Percentiles rank a stretch among this genome's conserved stretches.
Evolutionary conservation across 1,140 invertebrate species (phyloP).

Genomic region (Drosophila ficusphila): DNA sequence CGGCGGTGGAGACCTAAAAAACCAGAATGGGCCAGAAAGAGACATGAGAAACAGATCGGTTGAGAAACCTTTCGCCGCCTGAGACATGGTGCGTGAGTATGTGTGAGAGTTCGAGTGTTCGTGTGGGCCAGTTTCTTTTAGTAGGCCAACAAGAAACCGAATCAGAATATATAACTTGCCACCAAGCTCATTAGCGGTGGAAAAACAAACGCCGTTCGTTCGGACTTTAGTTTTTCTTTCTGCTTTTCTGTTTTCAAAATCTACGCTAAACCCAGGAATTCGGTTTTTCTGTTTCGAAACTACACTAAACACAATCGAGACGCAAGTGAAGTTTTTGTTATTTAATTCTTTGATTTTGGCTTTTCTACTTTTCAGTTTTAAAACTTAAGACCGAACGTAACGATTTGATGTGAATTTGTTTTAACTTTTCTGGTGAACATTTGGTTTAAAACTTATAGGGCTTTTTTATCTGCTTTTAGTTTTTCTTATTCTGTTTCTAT

Average conservation of each 20-base stretch:
- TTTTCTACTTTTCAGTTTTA: background rate
- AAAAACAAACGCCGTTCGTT: constrained; percentile 16
- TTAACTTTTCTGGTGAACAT: background rate
- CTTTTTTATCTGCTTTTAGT: background rate
- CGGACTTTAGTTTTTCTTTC: constrained; percentile 8
- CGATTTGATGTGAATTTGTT: too few species aligned
- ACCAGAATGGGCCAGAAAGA: constrained; percentile 57
- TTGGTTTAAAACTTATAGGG: background rate
- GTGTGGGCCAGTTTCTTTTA: constrained; percentile 63
- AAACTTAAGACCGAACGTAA: background rate
- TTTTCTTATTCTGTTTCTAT: background rate
- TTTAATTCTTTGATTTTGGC: background rate
- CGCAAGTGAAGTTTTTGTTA: background rate
- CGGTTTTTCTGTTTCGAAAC: constrained; percentile 3
- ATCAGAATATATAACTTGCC: constrained; percentile 40
- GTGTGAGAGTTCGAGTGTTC: constrained; percentile 11
- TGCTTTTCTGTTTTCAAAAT: constrained; percentile 10
- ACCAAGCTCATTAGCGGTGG: constrained; percentile 22
- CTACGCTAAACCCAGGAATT: constrained; percentile 3
- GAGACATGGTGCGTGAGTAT: constrained; percentile 3
- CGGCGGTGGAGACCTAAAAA: constrained; percentile 52
- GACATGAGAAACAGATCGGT: constrained; percentile 46
- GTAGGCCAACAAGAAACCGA: constrained; percentile 62
- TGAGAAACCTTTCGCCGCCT: constrained; percentile 37
- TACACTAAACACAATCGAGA: background rate